Conservation (phyloP, 1,140 invertebrate genomes). For the Micrasema minimum region DNA sequence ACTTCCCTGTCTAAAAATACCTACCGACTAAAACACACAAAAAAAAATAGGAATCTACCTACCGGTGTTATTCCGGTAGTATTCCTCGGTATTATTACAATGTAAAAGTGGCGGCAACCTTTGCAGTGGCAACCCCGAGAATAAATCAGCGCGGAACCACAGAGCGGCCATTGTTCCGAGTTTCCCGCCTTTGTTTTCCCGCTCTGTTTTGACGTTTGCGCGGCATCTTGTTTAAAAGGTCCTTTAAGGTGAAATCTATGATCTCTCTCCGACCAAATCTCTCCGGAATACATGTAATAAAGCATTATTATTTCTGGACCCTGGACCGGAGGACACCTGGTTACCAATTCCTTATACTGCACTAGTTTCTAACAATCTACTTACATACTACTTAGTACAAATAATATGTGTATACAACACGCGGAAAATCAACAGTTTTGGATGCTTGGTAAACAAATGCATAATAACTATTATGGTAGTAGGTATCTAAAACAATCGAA, state of each 20-base stretch:
- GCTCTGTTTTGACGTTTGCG: constrained; percentile 25
- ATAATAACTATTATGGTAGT: background rate
- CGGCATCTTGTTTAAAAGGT: background rate
- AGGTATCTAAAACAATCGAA: too few species aligned
- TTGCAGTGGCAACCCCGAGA: constrained; percentile 22
- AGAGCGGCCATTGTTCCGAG: constrained; percentile 23
- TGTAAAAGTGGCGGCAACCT: constrained; percentile 18
- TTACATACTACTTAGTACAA: background rate
- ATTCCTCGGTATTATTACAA: background rate
- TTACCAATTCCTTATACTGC: background rate
- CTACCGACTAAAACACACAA: too few species aligned
- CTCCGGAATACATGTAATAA: background rate
- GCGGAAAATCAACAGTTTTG: background rate
- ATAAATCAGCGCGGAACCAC: constrained; percentile 7
- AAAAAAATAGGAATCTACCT: too few species aligned
- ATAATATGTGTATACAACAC: background rate
- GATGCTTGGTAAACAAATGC: background rate
- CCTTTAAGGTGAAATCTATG: constrained; percentile 24
- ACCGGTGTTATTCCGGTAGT: too few species aligned
- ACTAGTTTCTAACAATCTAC: background rate
- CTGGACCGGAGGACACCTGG: background rate
- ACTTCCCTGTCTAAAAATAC: too few species aligned
- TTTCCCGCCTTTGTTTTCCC: constrained; percentile 32
- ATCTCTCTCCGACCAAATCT: constrained; percentile 3
- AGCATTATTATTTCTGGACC: background rate